Evolutionary conservation across 2,888 invertebrate species (phyloP).

Genomic region (Mechanitis messenoides): DNA sequence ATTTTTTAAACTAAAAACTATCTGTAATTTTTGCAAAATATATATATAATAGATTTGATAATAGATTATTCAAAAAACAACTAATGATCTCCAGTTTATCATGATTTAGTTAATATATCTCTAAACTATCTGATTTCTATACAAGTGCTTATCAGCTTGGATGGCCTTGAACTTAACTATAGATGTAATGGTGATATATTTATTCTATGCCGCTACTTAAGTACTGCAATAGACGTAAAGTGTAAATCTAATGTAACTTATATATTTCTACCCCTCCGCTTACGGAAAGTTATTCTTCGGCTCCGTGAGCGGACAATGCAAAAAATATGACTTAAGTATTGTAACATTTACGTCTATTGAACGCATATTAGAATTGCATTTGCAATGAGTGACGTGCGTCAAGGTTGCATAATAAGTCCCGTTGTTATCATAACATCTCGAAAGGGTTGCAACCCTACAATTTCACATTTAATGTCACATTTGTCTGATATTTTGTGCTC

Average conservation of each 20-base stretch:
- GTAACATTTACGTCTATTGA: constrained; percentile 13
- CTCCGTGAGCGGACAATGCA: not conserved
- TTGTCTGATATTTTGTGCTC: too few relatives aligned
- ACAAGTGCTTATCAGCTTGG: constrained; percentile 14
- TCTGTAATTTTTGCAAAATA: too few relatives aligned
- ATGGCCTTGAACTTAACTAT: too few relatives aligned
- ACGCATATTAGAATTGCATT: constrained; percentile 23
- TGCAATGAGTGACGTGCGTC: constrained; percentile 21
- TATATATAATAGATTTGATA: too few relatives aligned
- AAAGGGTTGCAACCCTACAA: constrained; percentile 19
- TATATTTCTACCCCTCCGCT: not conserved
- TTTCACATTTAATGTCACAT: too few relatives aligned
- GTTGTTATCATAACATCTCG: constrained; percentile 16
- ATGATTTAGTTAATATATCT: constrained; percentile 11
- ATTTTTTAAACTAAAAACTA: too few relatives aligned
- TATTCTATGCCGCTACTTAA: too few relatives aligned
- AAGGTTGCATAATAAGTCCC: constrained; percentile 10
- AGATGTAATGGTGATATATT: too few relatives aligned
- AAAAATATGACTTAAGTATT: constrained; percentile 1
- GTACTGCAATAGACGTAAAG: too few relatives aligned
- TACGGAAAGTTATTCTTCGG: not conserved
- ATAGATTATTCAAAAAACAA: too few relatives aligned
- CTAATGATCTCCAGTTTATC: constrained; percentile 1
- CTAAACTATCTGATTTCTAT: constrained; percentile 13
- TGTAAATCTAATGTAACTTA: too few relatives aligned